Percentiles rank a stretch among this genome's conserved stretches.
Evolutionary conservation across 2,797 vertebrate genomes (phyloP).

Genomic region (Chromobotia macracanthus): DNA sequence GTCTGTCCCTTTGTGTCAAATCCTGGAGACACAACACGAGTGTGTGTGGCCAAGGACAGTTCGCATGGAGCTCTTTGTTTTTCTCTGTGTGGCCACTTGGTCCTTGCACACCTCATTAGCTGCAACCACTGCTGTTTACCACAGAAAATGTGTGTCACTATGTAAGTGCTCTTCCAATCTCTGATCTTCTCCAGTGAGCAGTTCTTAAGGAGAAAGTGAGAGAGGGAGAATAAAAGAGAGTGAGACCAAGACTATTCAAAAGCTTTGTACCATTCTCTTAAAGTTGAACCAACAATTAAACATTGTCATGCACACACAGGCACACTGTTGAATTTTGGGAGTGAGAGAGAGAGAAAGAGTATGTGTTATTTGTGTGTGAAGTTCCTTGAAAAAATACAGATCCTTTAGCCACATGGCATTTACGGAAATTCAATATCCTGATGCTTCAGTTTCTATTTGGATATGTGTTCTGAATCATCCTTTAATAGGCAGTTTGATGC

Average conservation of each 20-base stretch:
- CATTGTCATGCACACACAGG: slow-evolving; percentile 24
- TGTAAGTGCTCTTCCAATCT: slow-evolving; percentile 39
- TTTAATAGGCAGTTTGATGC: not conserved
- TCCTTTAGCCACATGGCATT: slow-evolving; percentile 32
- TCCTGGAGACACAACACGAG: slow-evolving; percentile 41
- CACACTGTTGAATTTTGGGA: slow-evolving; percentile 18
- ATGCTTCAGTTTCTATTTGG: slow-evolving; percentile 15
- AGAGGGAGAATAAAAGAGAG: slow-evolving; percentile 13
- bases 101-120: slow-evolving; percentile 37
- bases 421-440: slow-evolving; percentile 32
- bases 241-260: slow-evolving; percentile 15
- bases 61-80: slow-evolving; percentile 49
- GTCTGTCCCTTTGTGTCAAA: slow-evolving; percentile 49
- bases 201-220: slow-evolving; percentile 10
- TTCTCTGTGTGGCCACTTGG: slow-evolving; percentile 45
- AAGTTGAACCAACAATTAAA: slow-evolving; percentile 41
- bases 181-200: slow-evolving; percentile 37
- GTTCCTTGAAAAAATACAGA: slow-evolving; percentile 14
- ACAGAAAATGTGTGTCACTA: slow-evolving; percentile 51
- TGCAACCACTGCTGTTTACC: slow-evolving; percentile 63
- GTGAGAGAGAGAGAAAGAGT: not conserved
- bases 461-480: slow-evolving; percentile 36
- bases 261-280: slow-evolving; percentile 37
- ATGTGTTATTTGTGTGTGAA: not conserved
- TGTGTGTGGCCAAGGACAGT: slow-evolving; percentile 45